Conservation (phyloP, 37 sponge, comb jelly and placozoan species). For the Lycopodina hypogea region DNA sequence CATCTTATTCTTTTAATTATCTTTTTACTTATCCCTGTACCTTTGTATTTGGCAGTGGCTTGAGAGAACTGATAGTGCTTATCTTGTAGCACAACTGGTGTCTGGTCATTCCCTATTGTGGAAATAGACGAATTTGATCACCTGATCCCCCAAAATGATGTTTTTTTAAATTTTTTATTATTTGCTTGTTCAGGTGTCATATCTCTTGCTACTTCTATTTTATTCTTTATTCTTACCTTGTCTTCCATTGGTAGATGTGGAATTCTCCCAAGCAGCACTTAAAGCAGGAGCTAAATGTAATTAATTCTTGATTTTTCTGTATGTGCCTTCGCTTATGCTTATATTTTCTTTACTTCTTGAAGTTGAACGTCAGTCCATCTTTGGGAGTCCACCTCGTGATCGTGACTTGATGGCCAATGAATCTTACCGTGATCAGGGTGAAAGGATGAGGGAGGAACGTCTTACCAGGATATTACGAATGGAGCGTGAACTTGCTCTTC, state of each 20-base stretch:
- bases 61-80: no score
- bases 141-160: neutral
- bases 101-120: no score
- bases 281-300: conserved; percentile 76
- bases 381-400: neutral
- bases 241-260: conserved; percentile 56
- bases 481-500: conserved; percentile 47
- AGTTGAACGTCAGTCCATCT: neutral
- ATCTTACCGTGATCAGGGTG: conserved; percentile 8
- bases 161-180: no score
- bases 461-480: conserved; percentile 48
- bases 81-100: no score
- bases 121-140: no score
- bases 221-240: neutral
- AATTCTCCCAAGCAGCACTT: conserved; percentile 68
- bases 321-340: neutral
- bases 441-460: conserved; percentile 26
- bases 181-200: neutral
- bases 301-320: neutral
- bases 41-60: neutral
- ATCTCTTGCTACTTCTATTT: neutral
- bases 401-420: neutral
- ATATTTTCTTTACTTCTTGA: conserved; percentile 10
- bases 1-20: neutral
- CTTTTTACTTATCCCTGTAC: neutral